Evolutionary conservation across 2,888 invertebrate species (phyloP).

Genomic region (Aricia artaxerxes): DNA sequence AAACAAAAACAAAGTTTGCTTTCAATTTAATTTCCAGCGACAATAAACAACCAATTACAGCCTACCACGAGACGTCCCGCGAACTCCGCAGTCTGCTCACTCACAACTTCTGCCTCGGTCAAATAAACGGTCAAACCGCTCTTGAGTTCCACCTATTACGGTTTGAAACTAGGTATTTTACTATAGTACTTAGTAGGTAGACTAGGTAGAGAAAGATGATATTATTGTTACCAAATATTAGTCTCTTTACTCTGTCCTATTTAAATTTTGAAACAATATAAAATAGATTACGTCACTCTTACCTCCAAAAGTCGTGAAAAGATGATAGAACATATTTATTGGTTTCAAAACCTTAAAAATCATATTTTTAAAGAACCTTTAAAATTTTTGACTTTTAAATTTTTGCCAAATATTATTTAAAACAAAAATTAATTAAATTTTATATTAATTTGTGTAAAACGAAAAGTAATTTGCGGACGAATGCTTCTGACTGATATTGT

Average conservation of each 20-base stretch:
- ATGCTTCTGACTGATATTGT: neutral
- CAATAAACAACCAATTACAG: slow-evolving; percentile 31
- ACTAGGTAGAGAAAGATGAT: no score
- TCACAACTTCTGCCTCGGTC: neutral
- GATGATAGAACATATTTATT: neutral
- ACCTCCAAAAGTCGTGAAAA: no score
- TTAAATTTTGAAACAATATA: no score
- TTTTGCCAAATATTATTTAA: neutral
- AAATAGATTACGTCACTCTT: no score
- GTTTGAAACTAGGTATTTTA: neutral
- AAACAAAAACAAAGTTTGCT: slow-evolving; percentile 24
- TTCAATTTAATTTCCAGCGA: slow-evolving; percentile 29
- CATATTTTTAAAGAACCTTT: neutral
- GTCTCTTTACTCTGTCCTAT: no score
- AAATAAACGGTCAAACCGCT: neutral
- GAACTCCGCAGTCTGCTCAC: neutral
- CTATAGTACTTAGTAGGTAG: neutral
- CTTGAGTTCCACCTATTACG: neutral
- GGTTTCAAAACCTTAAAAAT: no score
- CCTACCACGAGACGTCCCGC: slow-evolving; percentile 13
- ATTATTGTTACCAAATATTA: no score
- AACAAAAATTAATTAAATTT: no score
- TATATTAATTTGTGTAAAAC: neutral
- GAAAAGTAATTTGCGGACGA: neutral
- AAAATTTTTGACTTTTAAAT: neutral